Evolutionary conservation across 2,888 invertebrate species (phyloP), one percentile per base, ranked within the genome.

Genomic region (Amphipoea lucens): DNA sequence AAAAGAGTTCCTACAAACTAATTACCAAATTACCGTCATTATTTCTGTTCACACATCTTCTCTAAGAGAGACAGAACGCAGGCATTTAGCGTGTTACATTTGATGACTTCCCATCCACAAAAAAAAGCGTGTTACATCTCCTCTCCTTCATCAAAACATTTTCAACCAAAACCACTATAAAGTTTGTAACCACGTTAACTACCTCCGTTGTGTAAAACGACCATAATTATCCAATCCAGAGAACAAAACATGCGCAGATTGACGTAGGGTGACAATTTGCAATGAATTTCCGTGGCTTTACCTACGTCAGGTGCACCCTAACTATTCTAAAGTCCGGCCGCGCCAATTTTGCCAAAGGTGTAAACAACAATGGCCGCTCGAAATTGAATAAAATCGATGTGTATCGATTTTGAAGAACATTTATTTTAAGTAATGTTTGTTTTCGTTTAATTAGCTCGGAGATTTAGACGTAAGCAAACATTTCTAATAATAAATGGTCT

Each of bases 241-340:
- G 82, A 87, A 83, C 86, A 88, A 89, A 85, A 90, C 90, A 84
- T 76, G 67, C 45, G 12, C 6, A n/a, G 42, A 40, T 12, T 6
- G 1, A 3, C 6, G 6, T 57, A 57, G 4, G 23, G 57, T 51
- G 51, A 17, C 17, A 51, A 54, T 54, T 20, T 20, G 20, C 6
- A 40, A 66, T 14, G 6, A 14, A 23, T n/a, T 23, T 60, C n/a
- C 60, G 1, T 66, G 66, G 1, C 14, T n/a, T 67, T 23, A 9
- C 5, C 42, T 67, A 29, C 29, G 29, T 29, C 29, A 29, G 29
- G 29, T 29, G 29, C 29, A 29, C 29, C 29, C 29, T 29, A 29
- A 29, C 29, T 29, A 29, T 29, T 29, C 29, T 29, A 29, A 29
- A 29, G 29, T 29, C 29, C 29, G 29, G 29, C 29, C 29, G 29